These are phyloP conservation scores for Karalla daura DNA, from an alignment of 2,797 vertebrate genomes.

Conservation along the genomic window DNA sequence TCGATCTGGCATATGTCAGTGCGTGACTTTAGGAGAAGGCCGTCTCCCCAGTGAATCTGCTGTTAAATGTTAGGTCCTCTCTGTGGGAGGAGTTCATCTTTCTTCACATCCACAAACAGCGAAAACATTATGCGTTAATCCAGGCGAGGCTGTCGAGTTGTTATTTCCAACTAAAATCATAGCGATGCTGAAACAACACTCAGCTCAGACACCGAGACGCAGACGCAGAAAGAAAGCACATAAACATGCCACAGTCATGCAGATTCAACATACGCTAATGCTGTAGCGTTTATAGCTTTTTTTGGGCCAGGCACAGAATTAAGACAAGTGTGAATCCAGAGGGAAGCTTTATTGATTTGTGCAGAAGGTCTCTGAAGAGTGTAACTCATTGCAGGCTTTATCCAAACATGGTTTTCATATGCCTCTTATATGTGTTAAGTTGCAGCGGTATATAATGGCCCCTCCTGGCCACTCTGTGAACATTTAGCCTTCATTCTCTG, in stretches of 20 bases:
- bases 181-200: constrained; percentile 12
- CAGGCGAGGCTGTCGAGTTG: constrained; percentile 13
- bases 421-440: constrained; percentile 52
- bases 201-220: constrained; percentile 17
- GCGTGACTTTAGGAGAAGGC: constrained; percentile 26
- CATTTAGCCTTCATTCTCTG: constrained; percentile 42
- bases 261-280: constrained; percentile 15
- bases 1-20: constrained; percentile 42
- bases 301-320: constrained; percentile 16
- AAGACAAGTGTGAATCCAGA: constrained; percentile 26
- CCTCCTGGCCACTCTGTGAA: constrained; percentile 36
- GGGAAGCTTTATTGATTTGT: constrained; percentile 31
- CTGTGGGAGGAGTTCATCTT: constrained; percentile 55
- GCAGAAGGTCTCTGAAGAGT: constrained; percentile 7
- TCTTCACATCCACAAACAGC: constrained; percentile 49
- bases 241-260: constrained; percentile 17
- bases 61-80: constrained; percentile 53
- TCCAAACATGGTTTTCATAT: constrained; percentile 49
- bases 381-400: constrained; percentile 43
- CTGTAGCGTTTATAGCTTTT: constrained; percentile 29
- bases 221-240: too few relatives aligned
- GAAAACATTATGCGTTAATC: constrained; percentile 47
- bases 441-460: constrained; percentile 49
- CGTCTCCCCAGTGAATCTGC: constrained; percentile 30
- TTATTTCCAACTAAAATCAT: constrained; percentile 35